Evolutionary conservation across 2,888 invertebrate species (phyloP), one percentile per base, ranked within the genome.

Genomic region (Athalia circularis): DNA sequence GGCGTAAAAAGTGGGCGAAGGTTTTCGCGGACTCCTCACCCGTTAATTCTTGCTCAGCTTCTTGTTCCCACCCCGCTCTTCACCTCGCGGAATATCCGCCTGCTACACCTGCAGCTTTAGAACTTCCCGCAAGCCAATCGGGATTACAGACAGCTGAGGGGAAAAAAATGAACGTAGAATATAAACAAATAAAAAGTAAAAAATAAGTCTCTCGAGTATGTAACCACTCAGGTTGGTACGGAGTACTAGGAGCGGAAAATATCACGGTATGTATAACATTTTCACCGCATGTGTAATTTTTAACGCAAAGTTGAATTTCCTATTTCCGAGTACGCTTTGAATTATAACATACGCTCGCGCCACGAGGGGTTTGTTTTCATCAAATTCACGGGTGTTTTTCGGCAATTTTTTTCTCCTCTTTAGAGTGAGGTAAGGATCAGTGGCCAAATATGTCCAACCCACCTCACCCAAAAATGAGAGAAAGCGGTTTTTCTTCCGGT

Each of bases 401-500:
- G 29, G 29, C 29, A 29, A 29, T 29, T 29, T 29, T 29, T 29
- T 29, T 29, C 29, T 29, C 29, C 29, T 29, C 2, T 29, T 29
- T 29, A 29, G 29, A 29, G 29, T 29, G 29, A 29, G 29, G 29
- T 29, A 29, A 29, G 29, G 29, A 29, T 29, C 29, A 29, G 29
- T 29, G 29, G 29, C 29, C 29, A 29, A 29, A 29, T 29, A 29
- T 29, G 29, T 65, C 65, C 48, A 65, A 65, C 65, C 48, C 48
- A 15, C 15, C 13, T 48, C 13, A 48, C n/a, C 65, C 11, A 9
- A 7, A 11, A 7, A 29, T 47, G 65, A 48, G 48, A 13, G 15
- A 68, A 54, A 29, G 29, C 29, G 29, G 48, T 68, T 54, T 54
- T 54, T n/a, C 29, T 54, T 52, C 68, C 52, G 11, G 68, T 43